Percentiles rank a stretch among this genome's conserved stretches.
These are phyloP conservation scores for Thaumatotibia leucotreta DNA, from an alignment of 1,140 invertebrate genomes.

Conservation along the genomic window DNA sequence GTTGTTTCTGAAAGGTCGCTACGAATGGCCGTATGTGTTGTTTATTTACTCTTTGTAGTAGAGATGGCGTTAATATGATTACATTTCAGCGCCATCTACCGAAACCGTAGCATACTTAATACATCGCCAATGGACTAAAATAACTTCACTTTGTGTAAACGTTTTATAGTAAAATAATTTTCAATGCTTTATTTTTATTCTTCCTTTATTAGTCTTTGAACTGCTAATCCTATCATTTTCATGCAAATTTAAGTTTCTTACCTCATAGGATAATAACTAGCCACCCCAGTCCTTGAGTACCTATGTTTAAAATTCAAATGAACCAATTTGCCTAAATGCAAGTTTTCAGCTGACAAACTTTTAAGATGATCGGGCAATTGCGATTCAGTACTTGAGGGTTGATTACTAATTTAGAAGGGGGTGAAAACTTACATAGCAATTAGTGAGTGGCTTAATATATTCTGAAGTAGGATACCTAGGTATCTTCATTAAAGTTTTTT, in stretches of 20 bases:
- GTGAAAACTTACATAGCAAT: not conserved
- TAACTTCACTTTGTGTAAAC: not conserved
- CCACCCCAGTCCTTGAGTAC: slow-evolving; percentile 34
- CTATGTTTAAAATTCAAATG: slow-evolving; percentile 44
- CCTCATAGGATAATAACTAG: slow-evolving; percentile 21
- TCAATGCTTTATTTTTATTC: not conserved
- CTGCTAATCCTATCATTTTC: not conserved
- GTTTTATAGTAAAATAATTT: not conserved
- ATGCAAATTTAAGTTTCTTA: slow-evolving; percentile 49
- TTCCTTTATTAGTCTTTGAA: no score
- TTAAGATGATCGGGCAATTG: not conserved
- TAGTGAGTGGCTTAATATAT: not conserved
- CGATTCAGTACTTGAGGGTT: slow-evolving; percentile 18
- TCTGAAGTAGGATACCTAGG: no score
- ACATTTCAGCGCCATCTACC: not conserved
- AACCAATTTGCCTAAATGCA: slow-evolving; percentile 29
- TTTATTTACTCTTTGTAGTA: not conserved
- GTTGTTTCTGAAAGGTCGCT: no score
- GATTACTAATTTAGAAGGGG: slow-evolving; percentile 22
- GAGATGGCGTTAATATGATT: not conserved
- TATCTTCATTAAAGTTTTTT: no score
- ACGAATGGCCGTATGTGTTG: no score
- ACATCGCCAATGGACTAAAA: slow-evolving; percentile 7
- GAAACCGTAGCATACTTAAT: not conserved
- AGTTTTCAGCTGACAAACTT: slow-evolving; percentile 26